Percentiles rank a stretch among this genome's conserved stretches.
phyloP scores from a whole-genome alignment of 2,797 vertebrate genomes.

The Muraenolepis orangiensis region DNA sequence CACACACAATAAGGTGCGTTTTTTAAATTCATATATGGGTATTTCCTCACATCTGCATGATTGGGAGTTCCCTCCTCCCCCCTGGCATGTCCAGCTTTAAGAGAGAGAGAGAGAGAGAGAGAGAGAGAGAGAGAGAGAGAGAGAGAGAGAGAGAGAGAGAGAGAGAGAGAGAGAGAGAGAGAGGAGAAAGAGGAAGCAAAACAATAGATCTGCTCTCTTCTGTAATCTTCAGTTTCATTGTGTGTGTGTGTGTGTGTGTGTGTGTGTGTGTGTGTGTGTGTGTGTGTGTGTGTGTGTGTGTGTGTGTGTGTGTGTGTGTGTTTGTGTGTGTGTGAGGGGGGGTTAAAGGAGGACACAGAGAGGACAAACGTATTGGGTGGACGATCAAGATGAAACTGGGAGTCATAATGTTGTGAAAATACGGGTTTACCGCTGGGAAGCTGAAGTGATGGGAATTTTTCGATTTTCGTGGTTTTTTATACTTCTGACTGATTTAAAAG shows the following conservation, averaged over 20 bases:
- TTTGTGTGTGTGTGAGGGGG: not conserved
- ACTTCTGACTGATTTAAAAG: not conserved
- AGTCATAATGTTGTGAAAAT: not conserved
- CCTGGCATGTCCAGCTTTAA: not conserved
- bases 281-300: not conserved
- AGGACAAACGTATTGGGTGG: conserved; percentile 1
- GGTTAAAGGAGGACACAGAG: not conserved
- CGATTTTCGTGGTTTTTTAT: not conserved
- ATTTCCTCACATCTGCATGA: conserved; percentile 37
- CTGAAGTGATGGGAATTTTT: not conserved
- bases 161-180: not conserved
- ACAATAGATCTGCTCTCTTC: not conserved
- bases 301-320: not conserved
- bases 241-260: not conserved
- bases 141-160: not conserved
- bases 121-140: not conserved
- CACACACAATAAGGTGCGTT: not conserved
- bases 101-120: not conserved
- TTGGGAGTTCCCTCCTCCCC: conserved; percentile 18
- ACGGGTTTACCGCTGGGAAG: not conserved
- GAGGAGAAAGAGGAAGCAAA: not conserved
- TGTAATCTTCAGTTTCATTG: not conserved
- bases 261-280: not conserved
- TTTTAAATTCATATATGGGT: conserved; percentile 23
- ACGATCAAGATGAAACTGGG: not conserved